Evolutionary conservation across 2,113 vertebrate genomes (phyloP), one percentile per base, ranked within the genome.

Genomic region (Otus sunia): DNA sequence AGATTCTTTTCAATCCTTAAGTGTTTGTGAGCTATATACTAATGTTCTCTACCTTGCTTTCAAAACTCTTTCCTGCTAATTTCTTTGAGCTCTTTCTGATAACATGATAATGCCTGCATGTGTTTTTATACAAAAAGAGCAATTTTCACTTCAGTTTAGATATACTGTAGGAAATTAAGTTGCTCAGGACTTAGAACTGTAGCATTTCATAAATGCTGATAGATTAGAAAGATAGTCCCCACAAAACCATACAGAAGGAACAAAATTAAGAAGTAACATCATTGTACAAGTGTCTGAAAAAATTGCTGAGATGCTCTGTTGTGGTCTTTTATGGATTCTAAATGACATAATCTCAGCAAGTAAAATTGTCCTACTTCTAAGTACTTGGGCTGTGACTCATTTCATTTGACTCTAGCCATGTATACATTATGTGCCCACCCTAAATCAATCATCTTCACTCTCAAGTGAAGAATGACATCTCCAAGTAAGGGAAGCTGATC

Each of bases 1-100:
- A 96, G 11, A 63, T 50, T 88, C 78, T 91, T 90, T 89, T 78
- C 29, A 83, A 7, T 73, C 67, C n/a, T 45, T 58, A 75, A 74
- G 34, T 92, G 73, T 87, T 97, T 93, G 55, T 89, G 78, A 93
- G 64, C 67, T 85, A 86, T 77, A 62, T 50, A 39, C 8, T 80
- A 60, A 88, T 84, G 36, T 77, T 83, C 39, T 79, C 49, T 69
- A 83, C 73, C 37, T 90, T 72, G 11, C 17, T 79, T 96, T 91
- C 47, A 83, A 77, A 95, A 90, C 15, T 58, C 32, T 52, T 26
- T 85, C 30, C 32, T 66, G n/a, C 18, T 94, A 78, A 87, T 92
- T 89, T 92, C 45, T 78, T 69, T 66, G 39, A 79, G 43, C 7
- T 88, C 21, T 78, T 92, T 37, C 58, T 82, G 52, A 82, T 66